These are phyloP conservation scores for Euura saliciscinereae DNA, from an alignment of 1,140 invertebrate genomes.

Conservation along the genomic window DNA sequence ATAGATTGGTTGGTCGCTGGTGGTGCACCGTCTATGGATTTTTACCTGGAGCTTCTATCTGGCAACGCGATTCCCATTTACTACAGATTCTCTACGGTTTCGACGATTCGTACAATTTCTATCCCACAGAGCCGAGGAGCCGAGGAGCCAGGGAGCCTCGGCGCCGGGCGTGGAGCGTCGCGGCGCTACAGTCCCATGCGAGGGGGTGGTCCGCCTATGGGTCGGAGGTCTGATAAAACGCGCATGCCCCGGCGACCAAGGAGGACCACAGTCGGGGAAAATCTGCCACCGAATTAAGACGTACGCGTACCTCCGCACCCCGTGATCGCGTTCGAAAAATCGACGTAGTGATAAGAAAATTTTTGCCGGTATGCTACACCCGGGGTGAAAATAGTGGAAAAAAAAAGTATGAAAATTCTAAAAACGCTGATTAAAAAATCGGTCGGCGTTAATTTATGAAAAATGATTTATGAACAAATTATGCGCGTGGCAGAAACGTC, in stretches of 20 bases:
- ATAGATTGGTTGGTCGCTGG: neutral
- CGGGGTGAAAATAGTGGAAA: no score
- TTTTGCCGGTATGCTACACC: no score
- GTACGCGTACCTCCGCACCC: slow-evolving; percentile 37
- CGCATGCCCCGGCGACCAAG: slow-evolving; percentile 54
- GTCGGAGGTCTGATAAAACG: slow-evolving; percentile 30
- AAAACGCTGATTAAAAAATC: no score
- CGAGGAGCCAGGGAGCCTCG: neutral
- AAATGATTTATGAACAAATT: no score
- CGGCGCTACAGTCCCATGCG: slow-evolving; percentile 30
- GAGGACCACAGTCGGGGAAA: slow-evolving; percentile 58
- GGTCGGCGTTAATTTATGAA: no score
- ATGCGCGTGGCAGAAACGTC: no score
- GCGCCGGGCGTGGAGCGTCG: slow-evolving; percentile 16
- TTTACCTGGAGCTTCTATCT: neutral
- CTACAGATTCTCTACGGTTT: neutral
- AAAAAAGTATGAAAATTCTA: no score
- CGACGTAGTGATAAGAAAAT: no score
- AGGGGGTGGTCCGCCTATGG: slow-evolving; percentile 13
- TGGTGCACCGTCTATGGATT: neutral
- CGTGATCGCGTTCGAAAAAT: no score
- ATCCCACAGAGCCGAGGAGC: neutral
- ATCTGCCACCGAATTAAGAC: slow-evolving; percentile 56
- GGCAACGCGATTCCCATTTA: neutral
- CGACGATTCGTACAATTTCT: neutral